phyloP scores from a whole-genome alignment of 2,888 invertebrate species.

The Junonia oenone region DNA sequence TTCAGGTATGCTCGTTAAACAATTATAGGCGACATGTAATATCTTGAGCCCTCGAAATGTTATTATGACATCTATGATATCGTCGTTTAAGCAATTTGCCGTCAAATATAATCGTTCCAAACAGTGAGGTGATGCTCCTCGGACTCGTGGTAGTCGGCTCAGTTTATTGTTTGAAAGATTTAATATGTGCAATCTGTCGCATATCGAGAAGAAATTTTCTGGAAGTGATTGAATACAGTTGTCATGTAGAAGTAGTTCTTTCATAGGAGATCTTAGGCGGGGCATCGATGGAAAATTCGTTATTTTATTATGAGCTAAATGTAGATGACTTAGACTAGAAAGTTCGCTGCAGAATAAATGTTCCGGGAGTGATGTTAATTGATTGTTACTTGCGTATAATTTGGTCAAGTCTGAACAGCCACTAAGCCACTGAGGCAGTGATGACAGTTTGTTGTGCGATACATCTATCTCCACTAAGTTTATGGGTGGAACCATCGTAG shows the following conservation, averaged over 20 bases:
- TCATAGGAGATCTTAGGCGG: slow-evolving; percentile 81
- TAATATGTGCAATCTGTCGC: slow-evolving; percentile 82
- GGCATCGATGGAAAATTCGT: slow-evolving; percentile 86
- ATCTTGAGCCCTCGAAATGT: slow-evolving; percentile 83
- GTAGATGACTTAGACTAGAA: slow-evolving; percentile 84
- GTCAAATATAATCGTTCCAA: slow-evolving; percentile 86
- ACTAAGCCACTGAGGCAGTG: slow-evolving; percentile 88
- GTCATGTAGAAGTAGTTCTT: slow-evolving; percentile 86
- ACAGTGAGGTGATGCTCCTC: slow-evolving; percentile 79
- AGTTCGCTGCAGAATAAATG: slow-evolving; percentile 87
- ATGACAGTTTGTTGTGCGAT: slow-evolving; percentile 86
- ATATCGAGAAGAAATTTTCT: slow-evolving; percentile 86
- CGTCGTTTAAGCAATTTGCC: slow-evolving; percentile 87
- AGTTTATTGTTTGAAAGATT: slow-evolving; percentile 90
- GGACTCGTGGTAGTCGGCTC: slow-evolving; percentile 82
- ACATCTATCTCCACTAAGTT: slow-evolving; percentile 88
- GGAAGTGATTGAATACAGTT: slow-evolving; percentile 87
- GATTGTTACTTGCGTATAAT: slow-evolving; percentile 87
- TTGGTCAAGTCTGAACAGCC: slow-evolving; percentile 85
- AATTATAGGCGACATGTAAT: slow-evolving; percentile 89
- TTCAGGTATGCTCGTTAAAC: slow-evolving; percentile 85
- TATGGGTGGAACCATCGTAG: slow-evolving; percentile 83
- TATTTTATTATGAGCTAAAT: slow-evolving; percentile 88
- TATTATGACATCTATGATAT: slow-evolving; percentile 82
- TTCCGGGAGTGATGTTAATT: slow-evolving; percentile 84